Base-by-base conservation (phyloP, 2,113 vertebrate species). In the Ia io region DNA sequence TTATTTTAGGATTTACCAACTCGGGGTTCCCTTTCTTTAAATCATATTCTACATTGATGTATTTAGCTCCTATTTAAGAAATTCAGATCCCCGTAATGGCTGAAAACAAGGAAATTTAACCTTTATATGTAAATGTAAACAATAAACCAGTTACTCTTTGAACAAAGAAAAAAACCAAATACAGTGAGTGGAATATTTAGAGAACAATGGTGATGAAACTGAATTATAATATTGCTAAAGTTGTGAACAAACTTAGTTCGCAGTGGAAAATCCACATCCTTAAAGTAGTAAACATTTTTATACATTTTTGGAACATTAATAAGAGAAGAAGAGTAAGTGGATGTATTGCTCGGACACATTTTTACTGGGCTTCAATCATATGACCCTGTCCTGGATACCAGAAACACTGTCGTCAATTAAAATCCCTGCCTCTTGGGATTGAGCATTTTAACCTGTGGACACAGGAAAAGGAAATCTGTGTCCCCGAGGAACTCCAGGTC, bases 331-430 rank as follows among this genome's bases (percentile, higher is more conserved):
- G 74, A 69, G 37, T 59, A 49, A 42, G 12, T 47, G n/a, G n/a
- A 35, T 76, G 16, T 9, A 63, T 32, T 32, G 61, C 25, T 56
- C 37, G 8, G 35, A 1, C 11, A 28, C 3, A 3, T 90, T 86
- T 61, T 56, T 37, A 35, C 17, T 13, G 18, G 49, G 1, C 20
- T 25, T 25, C 1, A 2, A 6, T 9, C 56, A 6, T 14, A 3
- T 3, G 44, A 20, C 17, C 35, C 70, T 82, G 40, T 40, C 9
- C 0, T 8, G n/a, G 37, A 11, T 5, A 22, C 69, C 44, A 9
- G 77, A 40, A 16, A 13, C 18, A 3, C 1, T 3, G 25, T 18
- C 1, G 1, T n/a, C 32, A 35, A 2, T 63, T n/a, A 61, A 37
- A 25, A 32, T 5, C 30, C 69, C 49, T 63, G 9, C 23, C 35